Percentiles rank a stretch among this genome's conserved stretches.
Conservation (phyloP, 2,797 vertebrate genomes). For the Chaetodon trifasciatus region DNA sequence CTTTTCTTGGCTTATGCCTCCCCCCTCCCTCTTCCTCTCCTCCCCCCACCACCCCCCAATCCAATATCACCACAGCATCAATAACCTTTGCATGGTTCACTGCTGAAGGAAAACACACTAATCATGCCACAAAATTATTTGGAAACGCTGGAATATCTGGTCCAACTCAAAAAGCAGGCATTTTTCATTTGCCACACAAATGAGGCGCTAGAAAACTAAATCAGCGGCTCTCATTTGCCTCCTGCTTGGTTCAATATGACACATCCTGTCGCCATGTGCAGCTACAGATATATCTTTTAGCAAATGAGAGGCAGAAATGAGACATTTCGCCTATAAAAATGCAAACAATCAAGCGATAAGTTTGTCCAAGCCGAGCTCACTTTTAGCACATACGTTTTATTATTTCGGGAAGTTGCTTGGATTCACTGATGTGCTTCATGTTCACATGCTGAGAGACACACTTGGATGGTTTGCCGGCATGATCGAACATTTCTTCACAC, state of each 20-base stretch:
- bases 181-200: constrained; percentile 27
- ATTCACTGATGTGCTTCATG: constrained; percentile 52
- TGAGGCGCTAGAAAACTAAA: constrained; percentile 27
- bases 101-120: constrained; percentile 54
- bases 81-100: constrained; percentile 62
- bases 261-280: constrained; percentile 31
- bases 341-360: background rate
- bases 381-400: constrained; percentile 20
- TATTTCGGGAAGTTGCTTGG: constrained; percentile 44
- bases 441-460: constrained; percentile 60
- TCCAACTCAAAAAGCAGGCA: constrained; percentile 7
- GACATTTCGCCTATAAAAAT: background rate
- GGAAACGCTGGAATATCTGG: constrained; percentile 31
- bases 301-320: constrained; percentile 7
- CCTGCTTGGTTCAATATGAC: constrained; percentile 21
- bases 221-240: constrained; percentile 23
- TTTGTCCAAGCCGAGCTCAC: background rate
- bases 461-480: constrained; percentile 51
- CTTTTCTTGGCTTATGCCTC: constrained; percentile 38
- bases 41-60: constrained; percentile 14
- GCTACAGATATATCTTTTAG: background rate
- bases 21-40: background rate
- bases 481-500: constrained; percentile 45
- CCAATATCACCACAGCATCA: constrained; percentile 68
- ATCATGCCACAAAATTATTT: constrained; percentile 39